A percentile compares a stretch with the other conserved stretches of the same genome.
Evolutionary conservation across 2,888 invertebrate genomes (phyloP).

Genomic region (Papilio gigon): DNA sequence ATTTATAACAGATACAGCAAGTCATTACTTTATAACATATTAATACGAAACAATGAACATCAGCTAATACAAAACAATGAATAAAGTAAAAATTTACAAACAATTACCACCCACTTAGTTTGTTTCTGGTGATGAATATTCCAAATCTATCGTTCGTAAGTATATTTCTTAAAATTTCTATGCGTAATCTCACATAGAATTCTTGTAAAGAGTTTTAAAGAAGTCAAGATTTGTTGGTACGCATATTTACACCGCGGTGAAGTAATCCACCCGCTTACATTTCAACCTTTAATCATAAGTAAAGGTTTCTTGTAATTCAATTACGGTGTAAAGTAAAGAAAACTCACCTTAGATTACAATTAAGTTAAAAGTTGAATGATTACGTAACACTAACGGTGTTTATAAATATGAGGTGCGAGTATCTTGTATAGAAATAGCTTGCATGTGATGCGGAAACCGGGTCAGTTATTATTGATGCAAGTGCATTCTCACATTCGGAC

Average conservation of each 20-base stretch:
- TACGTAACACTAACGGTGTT: constrained; percentile 30
- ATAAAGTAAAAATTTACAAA: too few relatives aligned
- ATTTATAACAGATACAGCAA: neutral
- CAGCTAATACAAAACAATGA: too few relatives aligned
- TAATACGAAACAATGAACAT: neutral
- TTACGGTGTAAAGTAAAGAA: constrained; percentile 21
- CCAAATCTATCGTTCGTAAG: neutral
- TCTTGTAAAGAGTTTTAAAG: neutral
- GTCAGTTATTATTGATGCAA: constrained; percentile 60
- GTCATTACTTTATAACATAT: neutral
- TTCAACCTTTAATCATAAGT: constrained; percentile 24
- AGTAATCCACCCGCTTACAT: constrained; percentile 3
- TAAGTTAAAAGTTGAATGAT: constrained; percentile 37
- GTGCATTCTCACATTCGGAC: constrained; percentile 45
- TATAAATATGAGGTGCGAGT: constrained; percentile 44
- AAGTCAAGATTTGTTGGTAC: neutral
- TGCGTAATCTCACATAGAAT: neutral
- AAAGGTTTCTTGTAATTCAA: constrained; percentile 30
- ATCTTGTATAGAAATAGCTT: constrained; percentile 48
- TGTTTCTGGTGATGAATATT: neutral
- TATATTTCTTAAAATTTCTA: neutral
- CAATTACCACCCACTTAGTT: too few relatives aligned
- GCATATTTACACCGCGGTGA: neutral
- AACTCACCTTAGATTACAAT: constrained; percentile 22
- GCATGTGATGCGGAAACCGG: constrained; percentile 59